Evolutionary conservation across 2,888 invertebrate species (phyloP), one percentile per base, ranked within the genome.

Genomic region (Villa cingulata): DNA sequence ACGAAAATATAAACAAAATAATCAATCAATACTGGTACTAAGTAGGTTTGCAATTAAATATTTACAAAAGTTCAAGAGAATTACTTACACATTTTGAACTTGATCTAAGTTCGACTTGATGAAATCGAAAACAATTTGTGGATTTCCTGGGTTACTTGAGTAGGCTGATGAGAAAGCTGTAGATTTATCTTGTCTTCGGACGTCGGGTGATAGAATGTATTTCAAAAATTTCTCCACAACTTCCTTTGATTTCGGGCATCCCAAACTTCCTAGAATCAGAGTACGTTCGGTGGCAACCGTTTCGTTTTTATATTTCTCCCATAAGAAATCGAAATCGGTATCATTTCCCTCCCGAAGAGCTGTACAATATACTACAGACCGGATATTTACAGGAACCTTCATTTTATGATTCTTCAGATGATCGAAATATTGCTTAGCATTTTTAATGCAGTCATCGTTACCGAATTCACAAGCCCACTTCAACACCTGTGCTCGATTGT

Each of bases 281-380:
- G 76, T 73, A 62, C 82, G 77, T 64, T 88, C 87, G 1, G 80
- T 75, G 37, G 82, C 80, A 1, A 82, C 74, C 34, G 76, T 74
- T 44, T 77, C 73, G 0, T 55, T 60, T 44, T 65, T 58, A 37
- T 78, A 86, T 52, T 77, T 74, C 0, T 70, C 54, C 75, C 81
- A 83, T 19, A 85, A 65, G 56, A 70, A 75, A 1, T 77, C 58
- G 75, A 84, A 90, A 51, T 84, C 80, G 0, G 61, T 61, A n/a
- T 61, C 57, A 0, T 67, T 69, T 1, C 83, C 85, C 29, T 75
- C 62, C n/a, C 78, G 74, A 10, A 90, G 70, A 2, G 76, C 85
- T 18, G 76, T 77, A 61, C 89, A 89, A 66, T 87, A 89, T 1
- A 88, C 83, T 44, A 78, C 74, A 20, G 73, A 66, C 45, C 83